Evolutionary conservation across 2,888 invertebrate species (phyloP), one percentile per base, ranked within the genome.

Genomic region (Ptychoptera albimana): DNA sequence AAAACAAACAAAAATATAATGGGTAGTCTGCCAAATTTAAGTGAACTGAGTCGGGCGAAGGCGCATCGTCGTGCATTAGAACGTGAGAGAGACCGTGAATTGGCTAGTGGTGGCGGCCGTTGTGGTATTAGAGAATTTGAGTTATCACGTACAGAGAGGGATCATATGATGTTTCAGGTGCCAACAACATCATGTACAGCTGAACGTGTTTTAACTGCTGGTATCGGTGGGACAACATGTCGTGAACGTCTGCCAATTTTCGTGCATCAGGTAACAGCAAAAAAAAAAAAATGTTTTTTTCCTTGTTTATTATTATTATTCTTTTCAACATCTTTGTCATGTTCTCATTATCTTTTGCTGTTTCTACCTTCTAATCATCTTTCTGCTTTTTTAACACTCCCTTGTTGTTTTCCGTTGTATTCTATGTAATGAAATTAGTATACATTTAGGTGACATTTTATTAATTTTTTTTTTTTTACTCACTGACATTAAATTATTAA

Each of bases 11-110:
- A 23, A 23, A 23, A 23, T 7, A 23, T n/a, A 29, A 78, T 78
- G 78, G 77, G 78, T 44, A 77, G 77, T 54, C 57, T 78, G 54
- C 78, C 78, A 50, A 77, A 78, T 61, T 60, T 78, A 47, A 76
- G 76, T 57, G 75, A 77, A 55, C 63, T 78, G 55, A 71, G 72
- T 50, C 56, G 58, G 37, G 57, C 58, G 15, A 40, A 37, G 23
- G 34, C 37, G 29, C 45, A 41, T 43, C 55, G 68, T 56, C 60
- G 61, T 45, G 57, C 56, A 50, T 59, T 60, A 10, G 63, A 61
- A 47, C 58, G 57, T 50, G 60, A 61, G 14, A 23, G 23, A 23
- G 23, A 23, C 7, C 53, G 60, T 14, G 60, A 61, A 45, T 47
- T 51, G 16, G 56, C 53, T 46, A 50, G 52, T 42, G 57, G 59